Percentiles rank a stretch among this genome's conserved stretches.
phyloP scores from a whole-genome alignment of 2,888 invertebrate species.

The Microctonus aethiopoides region DNA sequence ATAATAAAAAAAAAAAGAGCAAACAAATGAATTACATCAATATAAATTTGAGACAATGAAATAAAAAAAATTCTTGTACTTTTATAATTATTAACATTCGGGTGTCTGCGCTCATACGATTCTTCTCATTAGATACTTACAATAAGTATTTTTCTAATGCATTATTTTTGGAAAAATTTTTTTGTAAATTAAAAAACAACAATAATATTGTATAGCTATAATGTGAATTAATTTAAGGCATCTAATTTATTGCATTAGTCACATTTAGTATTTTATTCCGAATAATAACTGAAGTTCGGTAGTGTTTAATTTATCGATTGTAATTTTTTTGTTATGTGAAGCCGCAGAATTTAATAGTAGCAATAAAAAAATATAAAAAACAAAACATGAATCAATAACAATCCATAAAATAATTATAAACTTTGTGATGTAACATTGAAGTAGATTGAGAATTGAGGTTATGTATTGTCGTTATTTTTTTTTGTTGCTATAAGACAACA shows the following conservation, averaged over 20 bases:
- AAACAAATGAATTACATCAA: not conserved
- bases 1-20: not conserved
- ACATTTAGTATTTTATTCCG: conserved; percentile 43
- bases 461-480: conserved; percentile 56
- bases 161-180: conserved; percentile 59
- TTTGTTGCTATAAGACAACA: conserved; percentile 30
- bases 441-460: conserved; percentile 59
- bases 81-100: conserved; percentile 48
- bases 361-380: conserved; percentile 31
- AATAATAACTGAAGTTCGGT: conserved; percentile 19
- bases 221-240: conserved; percentile 54
- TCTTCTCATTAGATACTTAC: conserved; percentile 51
- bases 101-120: conserved; percentile 57
- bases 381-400: not conserved
- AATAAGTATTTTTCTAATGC: conserved; percentile 62
- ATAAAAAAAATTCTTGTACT: conserved; percentile 42
- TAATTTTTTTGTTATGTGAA: conserved; percentile 26
- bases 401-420: conserved; percentile 50
- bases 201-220: conserved; percentile 43
- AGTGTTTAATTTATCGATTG: conserved; percentile 18
- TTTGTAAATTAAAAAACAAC: conserved; percentile 32
- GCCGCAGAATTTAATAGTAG: conserved; percentile 27
- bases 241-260: conserved; percentile 60
- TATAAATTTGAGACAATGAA: not conserved
- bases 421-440: conserved; percentile 63